Conservation (phyloP, 2,113 vertebrate species). For the Elephantulus edwardii region DNA sequence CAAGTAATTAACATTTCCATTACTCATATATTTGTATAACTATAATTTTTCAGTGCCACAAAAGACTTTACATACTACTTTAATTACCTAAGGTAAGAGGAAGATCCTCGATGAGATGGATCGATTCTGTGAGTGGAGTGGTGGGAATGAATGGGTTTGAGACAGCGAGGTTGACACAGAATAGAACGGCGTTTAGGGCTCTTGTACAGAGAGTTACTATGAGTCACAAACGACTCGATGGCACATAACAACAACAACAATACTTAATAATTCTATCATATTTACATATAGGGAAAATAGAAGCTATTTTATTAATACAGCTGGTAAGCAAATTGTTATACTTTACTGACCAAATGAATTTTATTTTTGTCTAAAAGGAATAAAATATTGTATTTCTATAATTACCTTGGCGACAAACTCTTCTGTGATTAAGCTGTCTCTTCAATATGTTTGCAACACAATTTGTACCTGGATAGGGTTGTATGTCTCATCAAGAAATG, state of each 20-base stretch:
- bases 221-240: too few species aligned
- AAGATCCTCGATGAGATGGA: too few species aligned
- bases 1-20: neutral
- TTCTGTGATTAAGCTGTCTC: slow-evolving; percentile 44
- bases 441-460: slow-evolving; percentile 51
- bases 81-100: neutral
- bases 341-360: neutral
- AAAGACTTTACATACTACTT: neutral
- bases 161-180: too few species aligned
- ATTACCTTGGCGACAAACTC: neutral
- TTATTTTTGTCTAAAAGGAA: slow-evolving; percentile 20
- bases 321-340: slow-evolving; percentile 30
- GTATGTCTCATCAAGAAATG: slow-evolving; percentile 49
- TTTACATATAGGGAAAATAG: neutral
- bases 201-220: too few species aligned
- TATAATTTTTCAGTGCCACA: slow-evolving; percentile 4
- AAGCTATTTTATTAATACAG: slow-evolving; percentile 26
- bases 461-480: slow-evolving; percentile 1
- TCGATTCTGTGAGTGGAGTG: too few species aligned
- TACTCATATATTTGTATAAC: neutral
- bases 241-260: too few species aligned
- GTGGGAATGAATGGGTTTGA: too few species aligned
- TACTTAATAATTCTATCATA: neutral
- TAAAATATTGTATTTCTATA: neutral
- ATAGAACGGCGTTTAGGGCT: too few species aligned